These are phyloP conservation scores for Galaxias olidus DNA, from an alignment of 2,797 vertebrate genomes.

Conservation along the genomic window DNA sequence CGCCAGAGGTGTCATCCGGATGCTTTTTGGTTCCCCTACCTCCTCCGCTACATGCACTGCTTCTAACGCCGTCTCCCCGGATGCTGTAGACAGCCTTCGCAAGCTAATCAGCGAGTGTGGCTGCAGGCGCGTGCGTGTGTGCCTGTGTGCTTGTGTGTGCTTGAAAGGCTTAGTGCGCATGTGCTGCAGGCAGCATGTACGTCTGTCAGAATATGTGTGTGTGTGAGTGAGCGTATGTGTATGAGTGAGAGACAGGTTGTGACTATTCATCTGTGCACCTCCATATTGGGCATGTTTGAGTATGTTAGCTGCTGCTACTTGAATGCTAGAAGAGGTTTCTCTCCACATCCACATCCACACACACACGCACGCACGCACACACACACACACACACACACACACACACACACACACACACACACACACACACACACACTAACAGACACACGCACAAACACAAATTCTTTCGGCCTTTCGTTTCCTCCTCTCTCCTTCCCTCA, in stretches of 20 bases:
- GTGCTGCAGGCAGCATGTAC: slow-evolving; percentile 73
- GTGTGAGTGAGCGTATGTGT: slow-evolving; percentile 12
- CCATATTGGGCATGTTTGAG: slow-evolving; percentile 49
- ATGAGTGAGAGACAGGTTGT: slow-evolving; percentile 57
- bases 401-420: neutral
- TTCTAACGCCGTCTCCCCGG: slow-evolving; percentile 75
- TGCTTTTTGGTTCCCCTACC: slow-evolving; percentile 52
- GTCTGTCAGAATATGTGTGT: slow-evolving; percentile 62
- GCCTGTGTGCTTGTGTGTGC: slow-evolving; percentile 35
- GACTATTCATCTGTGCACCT: slow-evolving; percentile 54
- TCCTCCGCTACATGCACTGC: slow-evolving; percentile 61
- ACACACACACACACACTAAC: slow-evolving; percentile 19
- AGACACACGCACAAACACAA: slow-evolving; percentile 6
- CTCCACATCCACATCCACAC: slow-evolving; percentile 1
- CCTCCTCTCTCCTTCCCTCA: slow-evolving; percentile 15
- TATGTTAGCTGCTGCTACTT: slow-evolving; percentile 38
- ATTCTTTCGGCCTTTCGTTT: neutral
- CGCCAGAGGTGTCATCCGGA: slow-evolving; percentile 63
- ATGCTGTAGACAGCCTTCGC: slow-evolving; percentile 78
- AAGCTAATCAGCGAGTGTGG: slow-evolving; percentile 80
- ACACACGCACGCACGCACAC: neutral
- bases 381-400: slow-evolving; percentile 8
- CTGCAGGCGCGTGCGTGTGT: slow-evolving; percentile 70
- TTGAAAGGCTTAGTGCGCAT: slow-evolving; percentile 68
- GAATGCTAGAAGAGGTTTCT: slow-evolving; percentile 36